These are phyloP conservation scores for Erebia ligea DNA, from an alignment of 2,888 invertebrate genomes.

Conservation along the genomic window DNA sequence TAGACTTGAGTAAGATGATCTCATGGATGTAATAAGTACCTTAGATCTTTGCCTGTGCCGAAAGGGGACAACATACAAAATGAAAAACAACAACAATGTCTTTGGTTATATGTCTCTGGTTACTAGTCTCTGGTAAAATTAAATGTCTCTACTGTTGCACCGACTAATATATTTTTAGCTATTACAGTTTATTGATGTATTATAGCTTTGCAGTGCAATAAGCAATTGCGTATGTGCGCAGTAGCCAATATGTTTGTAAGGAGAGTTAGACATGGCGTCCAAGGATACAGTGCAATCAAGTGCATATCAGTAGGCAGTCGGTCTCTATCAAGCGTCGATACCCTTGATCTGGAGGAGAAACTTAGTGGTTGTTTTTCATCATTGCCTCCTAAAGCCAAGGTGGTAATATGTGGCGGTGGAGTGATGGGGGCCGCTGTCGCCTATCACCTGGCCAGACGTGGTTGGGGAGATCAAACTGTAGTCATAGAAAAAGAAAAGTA, in stretches of 20 bases:
- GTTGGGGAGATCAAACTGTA: constrained; percentile 92
- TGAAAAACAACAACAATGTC: no score
- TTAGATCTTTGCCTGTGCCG: no score
- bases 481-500: constrained; percentile 93
- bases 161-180: constrained; percentile 43
- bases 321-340: constrained; percentile 57
- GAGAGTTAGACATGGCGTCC: constrained; percentile 48
- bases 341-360: constrained; percentile 62
- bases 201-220: constrained; percentile 41
- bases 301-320: constrained; percentile 46
- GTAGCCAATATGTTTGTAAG: constrained; percentile 52
- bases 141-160: neutral
- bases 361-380: constrained; percentile 62
- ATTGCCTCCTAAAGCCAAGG: constrained; percentile 83
- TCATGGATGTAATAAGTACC: no score
- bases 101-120: no score
- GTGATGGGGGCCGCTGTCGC: constrained; percentile 96
- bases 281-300: constrained; percentile 42
- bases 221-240: constrained; percentile 47
- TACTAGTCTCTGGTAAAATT: no score
- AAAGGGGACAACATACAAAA: no score
- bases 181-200: constrained; percentile 44
- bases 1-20: no score
- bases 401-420: constrained; percentile 96
- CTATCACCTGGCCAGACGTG: constrained; percentile 92